These are phyloP conservation scores for Tenebrosternarchus preto DNA, from an alignment of 2,113 vertebrate species.

Conservation along the genomic window DNA sequence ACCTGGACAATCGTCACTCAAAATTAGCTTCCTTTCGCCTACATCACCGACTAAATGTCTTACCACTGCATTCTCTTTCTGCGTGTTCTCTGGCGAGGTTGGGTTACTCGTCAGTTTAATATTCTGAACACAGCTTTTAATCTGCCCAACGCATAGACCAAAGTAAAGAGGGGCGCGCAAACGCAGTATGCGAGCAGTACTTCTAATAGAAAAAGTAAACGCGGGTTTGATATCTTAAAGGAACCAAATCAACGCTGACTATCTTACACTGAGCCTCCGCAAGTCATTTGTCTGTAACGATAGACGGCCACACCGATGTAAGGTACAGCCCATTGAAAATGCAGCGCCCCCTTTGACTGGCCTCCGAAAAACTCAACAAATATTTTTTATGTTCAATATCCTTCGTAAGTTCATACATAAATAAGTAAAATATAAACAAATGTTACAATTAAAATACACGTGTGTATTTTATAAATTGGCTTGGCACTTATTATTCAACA, in stretches of 20 bases:
- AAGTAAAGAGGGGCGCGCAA: background rate
- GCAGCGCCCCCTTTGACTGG: background rate
- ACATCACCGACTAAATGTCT: background rate
- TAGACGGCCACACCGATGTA: background rate
- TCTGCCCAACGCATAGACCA: background rate
- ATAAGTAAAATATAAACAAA: too few species aligned
- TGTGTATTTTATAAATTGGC: too few species aligned
- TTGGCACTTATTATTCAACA: background rate
- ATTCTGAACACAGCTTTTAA: background rate
- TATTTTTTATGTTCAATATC: background rate
- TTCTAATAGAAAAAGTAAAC: background rate
- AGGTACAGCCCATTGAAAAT: background rate
- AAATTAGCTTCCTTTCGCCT: background rate
- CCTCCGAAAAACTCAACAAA: background rate
- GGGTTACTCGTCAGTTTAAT: background rate
- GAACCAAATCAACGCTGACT: background rate
- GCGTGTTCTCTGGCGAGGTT: background rate
- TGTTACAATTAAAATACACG: too few species aligned
- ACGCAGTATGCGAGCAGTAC: background rate
- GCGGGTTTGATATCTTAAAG: background rate
- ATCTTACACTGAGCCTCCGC: background rate
- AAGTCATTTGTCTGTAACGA: background rate
- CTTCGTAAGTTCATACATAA: too few species aligned
- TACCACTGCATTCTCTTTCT: background rate
- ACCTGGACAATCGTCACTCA: background rate